These are phyloP conservation scores for Hemiscyllium ocellatum DNA, from an alignment of 2,113 vertebrate genomes.

Conservation along the genomic window DNA sequence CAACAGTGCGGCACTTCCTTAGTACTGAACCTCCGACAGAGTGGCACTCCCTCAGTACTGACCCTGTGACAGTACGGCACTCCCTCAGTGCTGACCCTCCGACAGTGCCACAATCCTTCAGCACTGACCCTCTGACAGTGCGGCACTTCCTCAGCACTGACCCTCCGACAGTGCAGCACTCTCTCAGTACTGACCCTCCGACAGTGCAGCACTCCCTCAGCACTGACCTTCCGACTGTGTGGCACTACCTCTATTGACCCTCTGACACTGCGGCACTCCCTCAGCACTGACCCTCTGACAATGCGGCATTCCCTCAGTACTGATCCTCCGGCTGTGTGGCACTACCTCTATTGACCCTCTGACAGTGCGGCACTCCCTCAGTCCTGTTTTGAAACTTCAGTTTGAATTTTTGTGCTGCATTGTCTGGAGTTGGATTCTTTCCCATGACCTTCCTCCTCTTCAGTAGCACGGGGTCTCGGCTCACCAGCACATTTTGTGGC, in stretches of 20 bases:
- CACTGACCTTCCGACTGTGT: too few species aligned
- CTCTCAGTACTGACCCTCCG: background rate
- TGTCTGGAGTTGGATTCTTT: background rate
- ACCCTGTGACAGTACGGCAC: too few species aligned
- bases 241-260: too few species aligned
- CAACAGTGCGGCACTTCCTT: too few species aligned
- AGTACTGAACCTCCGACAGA: too few species aligned
- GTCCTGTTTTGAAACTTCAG: background rate
- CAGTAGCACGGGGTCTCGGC: too few species aligned
- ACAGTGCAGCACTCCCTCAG: background rate
- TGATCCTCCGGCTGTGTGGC: too few species aligned
- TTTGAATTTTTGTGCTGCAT: background rate
- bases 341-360: background rate
- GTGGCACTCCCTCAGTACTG: too few species aligned
- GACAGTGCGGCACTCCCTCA: background rate
- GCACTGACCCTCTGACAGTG: background rate
- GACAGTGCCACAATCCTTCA: background rate
- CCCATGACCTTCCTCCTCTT: background rate
- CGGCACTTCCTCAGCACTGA: too few species aligned
- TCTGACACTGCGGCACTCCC: too few species aligned
- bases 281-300: too few species aligned
- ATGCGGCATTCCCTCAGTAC: too few species aligned
- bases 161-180: background rate
- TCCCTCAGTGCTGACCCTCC: background rate
- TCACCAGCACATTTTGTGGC: background rate